Base-by-base conservation (phyloP, 2,888 invertebrate genomes). In the Noctua janthina region DNA sequence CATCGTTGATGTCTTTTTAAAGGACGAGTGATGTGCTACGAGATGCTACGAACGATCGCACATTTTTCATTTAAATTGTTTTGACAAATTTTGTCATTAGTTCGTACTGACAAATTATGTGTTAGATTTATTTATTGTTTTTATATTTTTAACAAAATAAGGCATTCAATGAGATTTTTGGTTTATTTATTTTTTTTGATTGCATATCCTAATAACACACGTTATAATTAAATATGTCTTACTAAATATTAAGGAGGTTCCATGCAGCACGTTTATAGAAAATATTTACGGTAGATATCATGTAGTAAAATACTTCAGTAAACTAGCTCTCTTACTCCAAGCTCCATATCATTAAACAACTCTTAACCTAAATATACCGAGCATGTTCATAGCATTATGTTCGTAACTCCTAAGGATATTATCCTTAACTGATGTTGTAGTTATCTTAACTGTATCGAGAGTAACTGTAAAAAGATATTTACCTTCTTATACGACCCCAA, bases 401-500 rank as follows among this genome's bases (percentile, higher is more conserved):
- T 35, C 17, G 62, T 17, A 39, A 46, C 49, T n/a, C 23, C 5
- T 70, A 66, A 84, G 81, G 76, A 81, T 75, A 74, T 68, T 74
- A 82, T 87, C 79, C 85, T 87, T 74, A 49, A 29, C 56, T 54
- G 66, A 77, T 64, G 72, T 80, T 68, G 62, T 78, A 87, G 75
- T 78, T 84, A 88, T 87, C 87, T 90, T 91, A 91, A 91, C 89
- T 90, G 90, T 92, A 91, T 86, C 87, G 79, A 89, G 88, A 87
- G 86, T 92, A 92, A 92, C 92, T 91, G 92, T 92, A 92, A 90
- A 92, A 91, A 92, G 46, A 92, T 92, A 93, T 92, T 93, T 94
- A 95, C 95, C 95, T 94, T 93, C 92, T 91, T 88, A 91, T 91
- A 89, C 89, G 93, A 93, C 92, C 92, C 91, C 91, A 93, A 92